Conservation (phyloP, 2,797 vertebrate genomes). For the Oreonectes daqikongensis region DNA sequence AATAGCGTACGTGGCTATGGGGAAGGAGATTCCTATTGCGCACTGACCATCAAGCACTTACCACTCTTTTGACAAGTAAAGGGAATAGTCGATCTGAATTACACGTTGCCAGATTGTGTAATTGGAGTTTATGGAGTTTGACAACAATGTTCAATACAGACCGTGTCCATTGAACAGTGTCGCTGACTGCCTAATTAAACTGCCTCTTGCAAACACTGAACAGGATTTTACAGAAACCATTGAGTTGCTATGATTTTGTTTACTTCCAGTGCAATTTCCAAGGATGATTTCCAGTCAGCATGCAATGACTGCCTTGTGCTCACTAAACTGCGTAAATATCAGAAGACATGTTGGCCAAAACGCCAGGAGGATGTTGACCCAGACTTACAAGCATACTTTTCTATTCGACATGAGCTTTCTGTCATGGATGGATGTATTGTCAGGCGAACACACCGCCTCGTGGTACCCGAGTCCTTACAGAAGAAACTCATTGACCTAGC, state of each 20-base stretch:
- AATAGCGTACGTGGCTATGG: no score
- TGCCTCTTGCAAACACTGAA: background rate
- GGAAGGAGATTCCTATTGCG: no score
- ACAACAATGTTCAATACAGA: conserved; percentile 9
- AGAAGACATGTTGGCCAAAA: no score
- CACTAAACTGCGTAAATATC: conserved; percentile 22
- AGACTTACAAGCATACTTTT: conserved; percentile 23
- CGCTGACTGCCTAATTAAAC: conserved; percentile 25
- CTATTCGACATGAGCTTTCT: conserved; percentile 27
- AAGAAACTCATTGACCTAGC: conserved; percentile 24
- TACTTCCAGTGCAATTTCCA: background rate
- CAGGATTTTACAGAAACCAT: background rate
- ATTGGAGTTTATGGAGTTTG: background rate
- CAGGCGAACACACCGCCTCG: conserved; percentile 30
- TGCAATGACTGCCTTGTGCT: conserved; percentile 18
- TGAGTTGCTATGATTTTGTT: conserved; percentile 14
- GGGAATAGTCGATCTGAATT: background rate
- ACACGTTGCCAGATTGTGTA: background rate
- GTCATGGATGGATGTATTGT: conserved; percentile 34
- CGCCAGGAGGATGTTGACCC: background rate
- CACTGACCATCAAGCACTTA: no score
- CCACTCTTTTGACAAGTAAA: background rate
- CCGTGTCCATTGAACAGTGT: conserved; percentile 26
- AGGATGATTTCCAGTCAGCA: conserved; percentile 11
- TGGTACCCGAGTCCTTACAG: conserved; percentile 31